phyloP scores from a whole-genome alignment of 2,888 invertebrate genomes.

The Girardia tigrina region DNA sequence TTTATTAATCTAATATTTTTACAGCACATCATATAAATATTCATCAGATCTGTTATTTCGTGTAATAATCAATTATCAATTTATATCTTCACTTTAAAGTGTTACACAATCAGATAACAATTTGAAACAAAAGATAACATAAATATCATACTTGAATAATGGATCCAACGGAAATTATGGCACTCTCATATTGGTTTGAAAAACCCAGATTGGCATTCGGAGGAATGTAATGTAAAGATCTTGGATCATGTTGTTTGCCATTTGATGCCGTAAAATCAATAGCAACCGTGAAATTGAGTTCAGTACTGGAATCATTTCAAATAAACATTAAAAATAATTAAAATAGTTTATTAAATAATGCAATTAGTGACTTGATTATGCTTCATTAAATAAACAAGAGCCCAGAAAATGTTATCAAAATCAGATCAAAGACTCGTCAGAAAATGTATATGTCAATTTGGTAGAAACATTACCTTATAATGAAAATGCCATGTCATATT shows the following conservation, averaged over 20 bases:
- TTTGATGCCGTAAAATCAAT: constrained; percentile 53
- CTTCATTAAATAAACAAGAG: background rate
- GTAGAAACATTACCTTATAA: no score
- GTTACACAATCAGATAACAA: background rate
- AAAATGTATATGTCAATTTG: no score
- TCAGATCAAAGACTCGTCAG: background rate
- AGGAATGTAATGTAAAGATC: constrained; percentile 52
- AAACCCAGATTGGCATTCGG: constrained; percentile 41
- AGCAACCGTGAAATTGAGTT: constrained; percentile 52
- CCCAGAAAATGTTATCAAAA: background rate
- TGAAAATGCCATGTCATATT: no score
- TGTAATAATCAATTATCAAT: background rate
- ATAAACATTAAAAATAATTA: background rate
- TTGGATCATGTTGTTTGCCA: constrained; percentile 48
- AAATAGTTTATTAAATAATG: background rate
- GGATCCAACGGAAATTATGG: constrained; percentile 51
- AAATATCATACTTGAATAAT: constrained; percentile 50
- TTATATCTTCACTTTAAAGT: background rate
- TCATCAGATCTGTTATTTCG: no score
- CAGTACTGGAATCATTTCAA: constrained; percentile 40
- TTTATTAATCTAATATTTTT: no score
- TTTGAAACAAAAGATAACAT: background rate
- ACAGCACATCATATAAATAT: no score
- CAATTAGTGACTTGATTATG: background rate
- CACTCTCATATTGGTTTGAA: constrained; percentile 53